Base-by-base conservation (phyloP, 2,113 vertebrate genomes). In the Apus apus region DNA sequence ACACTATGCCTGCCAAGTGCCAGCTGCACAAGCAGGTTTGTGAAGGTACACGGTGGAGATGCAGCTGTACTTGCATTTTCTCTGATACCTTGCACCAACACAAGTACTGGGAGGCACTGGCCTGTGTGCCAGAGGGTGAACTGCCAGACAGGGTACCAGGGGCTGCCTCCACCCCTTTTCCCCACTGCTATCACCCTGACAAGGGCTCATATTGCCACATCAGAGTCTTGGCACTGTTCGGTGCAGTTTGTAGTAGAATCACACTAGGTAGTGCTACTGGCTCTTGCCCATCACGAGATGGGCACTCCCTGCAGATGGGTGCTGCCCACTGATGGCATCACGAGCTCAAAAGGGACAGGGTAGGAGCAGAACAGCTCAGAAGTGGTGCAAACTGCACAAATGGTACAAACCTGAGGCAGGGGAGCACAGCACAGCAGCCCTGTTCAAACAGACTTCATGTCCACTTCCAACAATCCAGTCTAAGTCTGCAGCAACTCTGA, bases 81-180 rank as follows among this genome's bases (percentile, higher is more conserved):
- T 45, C 43, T 14, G 40, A 27, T 14, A 15, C 23, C 27, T 53
- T 23, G 36, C 70, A 40, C 23, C 53, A n/a, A 13, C 26, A 27
- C 2, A 3, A 53, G 36, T 7, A 14, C 46, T 12, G 5, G 30
- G 21, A 86, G 18, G 30, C 5, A n/a, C 6, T 53, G 25, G 29
- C 23, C 45, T 1, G 4, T 1, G 1, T 43, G 25, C 34, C 1
- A 30, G 19, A 6, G 9, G 50, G 17, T 1, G 3, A 21, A 8
- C 30, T 13, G n/a, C 1, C 15, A 21, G 40, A 51, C 34, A 34
- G 56, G 25, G 50, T 20, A 36, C 40, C 30, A 16, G 0, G 1
- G 60, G 36, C 58, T 17, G 46, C 38, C n/a, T 38, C 27, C 20
- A 6, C 15, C 5, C 32, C 51, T 54, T 6, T 30, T 26, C 51